These are phyloP conservation scores for Castor canadensis DNA, from an alignment of 2,113 vertebrate genomes.

Conservation along the genomic window DNA sequence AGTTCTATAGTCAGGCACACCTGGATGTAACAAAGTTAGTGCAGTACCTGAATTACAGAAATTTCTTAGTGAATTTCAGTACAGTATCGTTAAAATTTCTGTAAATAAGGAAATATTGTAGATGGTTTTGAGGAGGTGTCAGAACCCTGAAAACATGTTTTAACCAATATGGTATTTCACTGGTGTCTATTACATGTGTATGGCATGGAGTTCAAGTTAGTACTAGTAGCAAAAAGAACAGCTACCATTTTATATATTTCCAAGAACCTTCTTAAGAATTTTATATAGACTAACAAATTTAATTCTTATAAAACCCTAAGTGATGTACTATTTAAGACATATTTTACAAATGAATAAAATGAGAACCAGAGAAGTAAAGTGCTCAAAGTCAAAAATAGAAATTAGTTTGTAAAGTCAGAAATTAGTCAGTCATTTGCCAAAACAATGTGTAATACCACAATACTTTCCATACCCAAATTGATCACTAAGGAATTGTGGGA, in stretches of 20 bases:
- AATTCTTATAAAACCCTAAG: neutral
- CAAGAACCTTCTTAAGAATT: neutral
- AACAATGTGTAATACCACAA: neutral
- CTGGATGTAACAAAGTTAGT: neutral
- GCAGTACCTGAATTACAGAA: neutral
- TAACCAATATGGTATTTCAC: neutral
- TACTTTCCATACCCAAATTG: neutral
- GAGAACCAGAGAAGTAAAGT: neutral
- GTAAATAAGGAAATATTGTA: neutral
- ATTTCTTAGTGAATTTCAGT: neutral
- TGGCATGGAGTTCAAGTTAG: neutral
- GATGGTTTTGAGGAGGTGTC: neutral
- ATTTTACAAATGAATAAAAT: neutral
- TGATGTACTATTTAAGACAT: neutral
- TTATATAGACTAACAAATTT: neutral
- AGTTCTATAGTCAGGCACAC: neutral
- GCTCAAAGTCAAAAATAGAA: neutral
- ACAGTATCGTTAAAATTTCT: neutral
- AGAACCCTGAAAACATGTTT: accelerated
- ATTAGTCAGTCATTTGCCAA: neutral
- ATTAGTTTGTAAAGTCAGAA: neutral
- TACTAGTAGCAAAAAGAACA: neutral
- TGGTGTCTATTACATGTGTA: neutral
- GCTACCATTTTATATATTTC: neutral
- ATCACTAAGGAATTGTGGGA: no score